phyloP scores from a whole-genome alignment of 92 coral and sea anemone species.

The Epizoanthus fatuus region DNA sequence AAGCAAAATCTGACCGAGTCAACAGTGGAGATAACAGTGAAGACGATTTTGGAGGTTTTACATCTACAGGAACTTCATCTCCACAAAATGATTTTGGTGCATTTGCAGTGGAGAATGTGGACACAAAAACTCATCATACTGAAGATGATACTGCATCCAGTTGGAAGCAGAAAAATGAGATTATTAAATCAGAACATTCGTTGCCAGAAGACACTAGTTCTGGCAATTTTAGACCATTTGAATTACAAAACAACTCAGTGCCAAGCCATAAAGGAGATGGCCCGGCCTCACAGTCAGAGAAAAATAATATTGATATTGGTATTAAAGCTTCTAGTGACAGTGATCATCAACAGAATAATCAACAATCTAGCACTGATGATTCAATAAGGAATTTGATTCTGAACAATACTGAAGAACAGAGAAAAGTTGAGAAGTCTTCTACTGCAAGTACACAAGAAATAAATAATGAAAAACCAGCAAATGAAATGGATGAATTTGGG shows the following conservation, averaged over 20 bases:
- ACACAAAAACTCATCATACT: neutral
- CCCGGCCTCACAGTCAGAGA: neutral
- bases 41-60: conserved; percentile 1
- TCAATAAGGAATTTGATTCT: neutral
- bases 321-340: neutral
- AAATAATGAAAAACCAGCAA: neutral
- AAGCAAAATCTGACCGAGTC: neutral
- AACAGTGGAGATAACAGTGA: neutral
- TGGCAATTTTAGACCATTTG: neutral
- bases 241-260: neutral
- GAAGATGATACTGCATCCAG: neutral
- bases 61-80: neutral
- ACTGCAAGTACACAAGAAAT: neutral
- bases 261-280: neutral
- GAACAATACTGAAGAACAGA: neutral
- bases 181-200: neutral
- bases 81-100: neutral
- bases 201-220: conserved; percentile 4
- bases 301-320: neutral
- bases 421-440: neutral
- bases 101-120: neutral
- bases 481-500: conserved; percentile 28
- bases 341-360: neutral
- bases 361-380: neutral
- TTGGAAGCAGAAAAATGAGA: neutral